Base-by-base conservation (phyloP, 1,140 invertebrate genomes). In the Paraescarpia echinospica region DNA sequence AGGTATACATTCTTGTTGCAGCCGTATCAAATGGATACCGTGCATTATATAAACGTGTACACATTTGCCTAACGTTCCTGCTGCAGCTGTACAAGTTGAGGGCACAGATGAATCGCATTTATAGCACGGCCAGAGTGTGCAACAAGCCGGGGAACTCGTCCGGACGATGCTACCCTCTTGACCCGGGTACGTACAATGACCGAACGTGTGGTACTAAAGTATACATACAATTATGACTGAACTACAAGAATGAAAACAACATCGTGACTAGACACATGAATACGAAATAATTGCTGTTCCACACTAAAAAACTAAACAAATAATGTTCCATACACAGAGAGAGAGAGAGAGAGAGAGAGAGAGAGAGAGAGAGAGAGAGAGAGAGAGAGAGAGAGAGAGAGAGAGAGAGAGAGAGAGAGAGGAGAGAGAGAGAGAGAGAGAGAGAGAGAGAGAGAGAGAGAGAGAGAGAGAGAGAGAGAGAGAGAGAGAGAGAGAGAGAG, bases 61-160 rank as follows among this genome's bases (percentile, higher is more conserved):
- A 91, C 4, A 5, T 91, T 12, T 90, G 18, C 12, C 4, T 41
- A 1, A 12, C 34, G 9, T 92, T 35, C 88, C 6, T n/a, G 88
- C 92, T 93, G 31, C 96, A 97, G 94, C 96, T 97, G 51, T 97
- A 97, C 94, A 96, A 97, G 92, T 96, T 97, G 0, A 96, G 97
- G 31, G 97, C 97, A 12, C 96, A 97, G 33, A 98, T 98, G 98
- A 97, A 98, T 94, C 97, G 97, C 0, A 97, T 98, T 92, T 98
- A 98, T 94, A 97, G 97, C 5, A 98, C 97, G 31, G 97, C 98
- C 0, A 98, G 98, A 96, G 97, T 98, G 34, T 98, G 98, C 94
- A 97, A 97, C 92, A 97, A 96, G 94, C 88, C 93, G 0, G 96
- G 35, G 93, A 93, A 92, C 18, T 95, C 34, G 92, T 51, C 77